Base-by-base conservation (phyloP, 2,888 invertebrate species). In the Sinentomon sp. region DNA sequence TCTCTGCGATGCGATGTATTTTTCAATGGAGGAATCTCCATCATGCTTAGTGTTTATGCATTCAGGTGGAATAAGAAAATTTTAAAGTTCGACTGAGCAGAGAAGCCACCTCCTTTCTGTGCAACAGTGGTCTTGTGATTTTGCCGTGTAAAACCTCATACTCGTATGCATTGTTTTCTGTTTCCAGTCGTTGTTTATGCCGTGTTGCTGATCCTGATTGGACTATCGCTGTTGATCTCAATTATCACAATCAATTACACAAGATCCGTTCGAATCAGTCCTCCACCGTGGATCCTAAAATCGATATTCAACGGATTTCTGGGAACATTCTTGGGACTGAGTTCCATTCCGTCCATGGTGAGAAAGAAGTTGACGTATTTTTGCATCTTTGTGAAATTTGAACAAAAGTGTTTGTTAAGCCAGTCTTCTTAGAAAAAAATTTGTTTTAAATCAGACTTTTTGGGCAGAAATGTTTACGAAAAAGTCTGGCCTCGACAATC, bases 121-220 rank as follows among this genome's bases (percentile, higher is more conserved):
- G n/a, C n/a, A n/a, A n/a, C n/a, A n/a, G n/a, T n/a, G n/a, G n/a
- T n/a, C n/a, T n/a, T n/a, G n/a, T n/a, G n/a, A n/a, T n/a, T n/a
- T n/a, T n/a, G n/a, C n/a, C n/a, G 12, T 12, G 7, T 10, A 26
- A 26, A 26, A 26, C 13, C n/a, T 10, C 6, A 12, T 13, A 23
- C 23, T 9, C 14, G n/a, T 22, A 22, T 21, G 6, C 13, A 12
- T 22, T 27, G n/a, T 34, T 29, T 28, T 48, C 35, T 34, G 31
- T 42, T 54, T 50, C 3, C 48, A 66, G 66, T 65, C 17, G 45
- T 57, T 17, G 62, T 64, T 46, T 65, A 62, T 46, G 61, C 60
- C 36, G 54, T 50, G 44, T 59, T 51, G 38, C 54, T 57, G 36
- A 57, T 54, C 40, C 53, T 56, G 48, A 58, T 52, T 42, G 58